phyloP scores from a whole-genome alignment of 2,888 invertebrate species.

The Spialia ferax region DNA sequence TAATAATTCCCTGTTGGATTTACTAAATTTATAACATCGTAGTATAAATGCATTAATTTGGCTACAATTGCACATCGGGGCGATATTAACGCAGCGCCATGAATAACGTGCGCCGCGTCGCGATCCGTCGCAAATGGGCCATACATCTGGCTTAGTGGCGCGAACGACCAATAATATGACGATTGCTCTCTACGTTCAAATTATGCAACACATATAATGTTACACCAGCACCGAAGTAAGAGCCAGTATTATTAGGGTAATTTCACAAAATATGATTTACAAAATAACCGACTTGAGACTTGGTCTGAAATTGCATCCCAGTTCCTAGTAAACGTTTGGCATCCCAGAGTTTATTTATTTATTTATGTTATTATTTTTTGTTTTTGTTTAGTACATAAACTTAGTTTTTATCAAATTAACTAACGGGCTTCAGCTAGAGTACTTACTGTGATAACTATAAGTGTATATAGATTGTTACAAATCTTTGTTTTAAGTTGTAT shows the following conservation, averaged over 20 bases:
- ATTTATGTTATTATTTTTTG: too few relatives aligned
- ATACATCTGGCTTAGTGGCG: conserved; percentile 81
- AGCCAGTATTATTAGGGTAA: neutral
- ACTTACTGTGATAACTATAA: too few relatives aligned
- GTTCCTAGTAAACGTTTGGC: too few relatives aligned
- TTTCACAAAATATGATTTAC: too few relatives aligned
- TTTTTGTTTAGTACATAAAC: too few relatives aligned
- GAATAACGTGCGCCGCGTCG: conserved; percentile 74
- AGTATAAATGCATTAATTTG: conserved; percentile 54
- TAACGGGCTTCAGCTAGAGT: too few relatives aligned
- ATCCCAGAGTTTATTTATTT: too few relatives aligned
- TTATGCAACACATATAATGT: conserved; percentile 39
- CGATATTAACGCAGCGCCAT: conserved; percentile 73
- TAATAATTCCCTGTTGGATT: conserved; percentile 15
- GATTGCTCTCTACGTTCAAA: conserved; percentile 59
- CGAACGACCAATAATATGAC: conserved; percentile 79
- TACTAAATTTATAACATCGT: conserved; percentile 24
- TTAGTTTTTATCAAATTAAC: too few relatives aligned
- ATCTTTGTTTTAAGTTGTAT: too few relatives aligned
- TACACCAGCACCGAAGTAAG: conserved; percentile 13
- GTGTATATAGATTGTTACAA: too few relatives aligned
- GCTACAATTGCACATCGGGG: conserved; percentile 66
- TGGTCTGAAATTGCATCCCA: too few relatives aligned
- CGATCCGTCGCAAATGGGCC: conserved; percentile 78
- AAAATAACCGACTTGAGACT: too few relatives aligned